Evolutionary conservation across 2,113 vertebrate genomes (phyloP).

Genomic region (Camelus dromedarius): DNA sequence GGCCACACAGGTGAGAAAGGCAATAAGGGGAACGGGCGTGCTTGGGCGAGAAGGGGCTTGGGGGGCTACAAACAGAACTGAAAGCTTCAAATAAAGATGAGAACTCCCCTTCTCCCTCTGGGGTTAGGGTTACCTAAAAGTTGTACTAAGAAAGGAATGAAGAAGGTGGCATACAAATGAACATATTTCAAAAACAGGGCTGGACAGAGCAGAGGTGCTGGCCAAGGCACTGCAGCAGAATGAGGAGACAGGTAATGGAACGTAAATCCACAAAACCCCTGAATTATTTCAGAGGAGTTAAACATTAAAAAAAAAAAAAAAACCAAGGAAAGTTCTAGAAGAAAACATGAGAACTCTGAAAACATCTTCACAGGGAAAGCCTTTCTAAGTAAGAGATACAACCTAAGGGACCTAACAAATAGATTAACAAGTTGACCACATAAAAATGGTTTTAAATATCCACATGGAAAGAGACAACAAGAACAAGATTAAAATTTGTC

Average conservation of each 20-base stretch:
- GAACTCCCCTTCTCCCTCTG: neutral
- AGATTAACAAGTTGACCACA: neutral
- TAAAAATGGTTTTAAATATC: conserved; percentile 22
- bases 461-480: neutral
- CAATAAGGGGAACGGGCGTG: accelerated
- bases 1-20: accelerated
- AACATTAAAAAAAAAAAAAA: neutral
- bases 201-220: neutral
- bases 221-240: no score
- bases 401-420: neutral
- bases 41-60: neutral
- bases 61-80: neutral
- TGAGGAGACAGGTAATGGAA: neutral
- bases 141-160: neutral
- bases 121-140: neutral
- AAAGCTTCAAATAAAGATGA: neutral
- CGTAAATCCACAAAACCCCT: neutral
- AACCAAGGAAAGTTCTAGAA: neutral
- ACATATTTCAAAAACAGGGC: neutral
- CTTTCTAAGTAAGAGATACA: conserved; percentile 14
- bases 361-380: neutral
- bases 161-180: neutral
- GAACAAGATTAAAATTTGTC: neutral
- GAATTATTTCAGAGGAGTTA: neutral
- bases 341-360: neutral